A percentile compares a stretch with the other conserved stretches of the same genome.
Conservation (phyloP, 2,888 invertebrate species). For the Eupithecia pulchellata region DNA sequence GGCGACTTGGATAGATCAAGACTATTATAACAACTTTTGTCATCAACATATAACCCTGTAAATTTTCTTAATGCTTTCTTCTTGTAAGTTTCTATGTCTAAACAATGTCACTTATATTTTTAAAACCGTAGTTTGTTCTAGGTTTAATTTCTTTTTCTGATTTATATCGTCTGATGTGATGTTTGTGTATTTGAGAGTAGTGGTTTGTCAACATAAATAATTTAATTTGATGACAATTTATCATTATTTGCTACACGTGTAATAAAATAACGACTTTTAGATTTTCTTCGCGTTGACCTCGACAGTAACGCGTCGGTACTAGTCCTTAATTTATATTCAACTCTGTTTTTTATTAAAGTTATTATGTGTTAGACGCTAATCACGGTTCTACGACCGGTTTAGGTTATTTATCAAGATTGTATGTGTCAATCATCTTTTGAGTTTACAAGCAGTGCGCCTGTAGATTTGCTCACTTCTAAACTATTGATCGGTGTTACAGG, state of each 20-base stretch:
- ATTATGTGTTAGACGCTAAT: conserved; percentile 34
- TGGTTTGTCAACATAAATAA: not conserved
- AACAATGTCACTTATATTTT: not conserved
- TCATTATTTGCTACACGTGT: not conserved
- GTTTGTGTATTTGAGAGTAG: too few species aligned
- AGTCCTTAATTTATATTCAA: conserved; percentile 8
- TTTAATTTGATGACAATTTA: not conserved
- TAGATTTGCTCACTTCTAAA: not conserved
- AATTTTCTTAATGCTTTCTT: too few species aligned
- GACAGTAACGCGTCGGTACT: not conserved
- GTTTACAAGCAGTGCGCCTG: not conserved
- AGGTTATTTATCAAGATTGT: conserved; percentile 39
- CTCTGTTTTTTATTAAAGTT: conserved; percentile 19
- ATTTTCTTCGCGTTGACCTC: conserved; percentile 5
- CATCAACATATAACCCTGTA: too few species aligned
- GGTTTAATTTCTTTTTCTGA: not conserved
- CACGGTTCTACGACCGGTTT: conserved; percentile 29
- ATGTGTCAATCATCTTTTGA: conserved; percentile 41
- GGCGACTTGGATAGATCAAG: too few species aligned
- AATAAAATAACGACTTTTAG: not conserved
- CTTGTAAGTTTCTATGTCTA: too few species aligned
- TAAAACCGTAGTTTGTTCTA: not conserved
- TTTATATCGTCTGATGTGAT: too few species aligned
- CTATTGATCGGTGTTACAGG: too few species aligned
- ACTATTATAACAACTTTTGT: too few species aligned